Conservation (phyloP, 2,888 invertebrate genomes). For the Beris chalybata region DNA sequence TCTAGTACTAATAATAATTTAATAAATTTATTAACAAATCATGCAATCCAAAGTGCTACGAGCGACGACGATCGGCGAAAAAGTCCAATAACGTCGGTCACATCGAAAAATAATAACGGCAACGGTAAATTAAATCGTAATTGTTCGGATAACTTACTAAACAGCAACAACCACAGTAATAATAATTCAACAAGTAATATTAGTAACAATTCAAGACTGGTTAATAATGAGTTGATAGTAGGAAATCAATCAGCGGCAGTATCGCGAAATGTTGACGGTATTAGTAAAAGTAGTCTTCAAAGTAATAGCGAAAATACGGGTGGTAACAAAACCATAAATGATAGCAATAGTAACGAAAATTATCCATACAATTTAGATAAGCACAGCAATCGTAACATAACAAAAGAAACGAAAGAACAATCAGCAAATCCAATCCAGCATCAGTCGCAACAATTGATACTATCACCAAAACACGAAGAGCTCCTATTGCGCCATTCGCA, state of each 20-base stretch:
- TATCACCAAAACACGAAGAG: constrained; percentile 19
- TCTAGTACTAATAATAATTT: constrained; percentile 39
- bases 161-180: constrained; percentile 10
- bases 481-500: not conserved
- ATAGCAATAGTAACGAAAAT: constrained; percentile 6
- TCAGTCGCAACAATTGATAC: not conserved
- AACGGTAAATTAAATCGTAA: constrained; percentile 24
- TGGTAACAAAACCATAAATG: constrained; percentile 4
- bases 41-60: constrained; percentile 33
- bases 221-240: constrained; percentile 21
- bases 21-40: too few species aligned
- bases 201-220: constrained; percentile 29
- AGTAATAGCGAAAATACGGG: not conserved
- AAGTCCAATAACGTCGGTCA: constrained; percentile 33
- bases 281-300: constrained; percentile 12
- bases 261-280: constrained; percentile 17
- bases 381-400: constrained; percentile 6
- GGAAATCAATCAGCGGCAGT: constrained; percentile 22
- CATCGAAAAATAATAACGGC: constrained; percentile 12
- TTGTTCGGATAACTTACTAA: constrained; percentile 16
- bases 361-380: constrained; percentile 16
- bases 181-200: constrained; percentile 2
- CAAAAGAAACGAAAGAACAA: not conserved
- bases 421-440: too few species aligned
- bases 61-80: constrained; percentile 41